Percentiles rank a stretch among this genome's conserved stretches.
phyloP scores from a whole-genome alignment of 2,113 vertebrate genomes.

The Lamprotornis superbus region DNA sequence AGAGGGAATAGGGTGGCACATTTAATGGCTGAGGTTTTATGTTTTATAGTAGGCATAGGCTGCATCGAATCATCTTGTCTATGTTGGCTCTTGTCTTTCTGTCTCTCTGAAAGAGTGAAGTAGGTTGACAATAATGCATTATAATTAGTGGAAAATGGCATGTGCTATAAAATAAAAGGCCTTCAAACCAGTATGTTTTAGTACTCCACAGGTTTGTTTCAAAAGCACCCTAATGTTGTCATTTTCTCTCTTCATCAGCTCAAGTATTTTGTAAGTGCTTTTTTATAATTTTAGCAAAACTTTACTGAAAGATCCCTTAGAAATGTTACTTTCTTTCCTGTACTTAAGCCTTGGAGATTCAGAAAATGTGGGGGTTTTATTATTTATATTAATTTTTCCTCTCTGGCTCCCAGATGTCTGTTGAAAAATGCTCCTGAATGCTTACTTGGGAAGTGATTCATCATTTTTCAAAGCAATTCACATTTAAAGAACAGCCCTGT shows the following conservation, averaged over 20 bases:
- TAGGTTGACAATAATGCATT: conserved; percentile 4
- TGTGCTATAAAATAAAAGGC: not conserved
- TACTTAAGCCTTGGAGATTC: not conserved
- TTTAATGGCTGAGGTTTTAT: not conserved
- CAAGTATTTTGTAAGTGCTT: not conserved
- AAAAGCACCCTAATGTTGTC: not conserved
- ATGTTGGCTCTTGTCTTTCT: conserved; percentile 12
- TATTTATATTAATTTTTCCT: conserved; percentile 56
- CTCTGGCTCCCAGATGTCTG: conserved; percentile 24
- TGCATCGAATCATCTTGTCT: not conserved
- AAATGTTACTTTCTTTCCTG: not conserved
- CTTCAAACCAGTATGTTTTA: conserved; percentile 24
- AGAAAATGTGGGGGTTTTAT: not conserved
- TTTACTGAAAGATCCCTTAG: not conserved
- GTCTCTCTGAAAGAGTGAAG: not conserved
- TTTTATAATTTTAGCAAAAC: conserved; percentile 5
- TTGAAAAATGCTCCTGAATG: conserved; percentile 38
- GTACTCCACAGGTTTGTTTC: not conserved
- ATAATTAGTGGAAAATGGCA: not conserved
- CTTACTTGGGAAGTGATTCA: conserved; percentile 39
- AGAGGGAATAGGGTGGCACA: not conserved
- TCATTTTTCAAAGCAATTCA: conserved; percentile 39
- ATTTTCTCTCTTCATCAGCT: conserved; percentile 10
- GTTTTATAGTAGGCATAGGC: not conserved
- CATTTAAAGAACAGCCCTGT: not conserved